phyloP scores from a whole-genome alignment of 2,113 vertebrate genomes.

The Psophia crepitans region DNA sequence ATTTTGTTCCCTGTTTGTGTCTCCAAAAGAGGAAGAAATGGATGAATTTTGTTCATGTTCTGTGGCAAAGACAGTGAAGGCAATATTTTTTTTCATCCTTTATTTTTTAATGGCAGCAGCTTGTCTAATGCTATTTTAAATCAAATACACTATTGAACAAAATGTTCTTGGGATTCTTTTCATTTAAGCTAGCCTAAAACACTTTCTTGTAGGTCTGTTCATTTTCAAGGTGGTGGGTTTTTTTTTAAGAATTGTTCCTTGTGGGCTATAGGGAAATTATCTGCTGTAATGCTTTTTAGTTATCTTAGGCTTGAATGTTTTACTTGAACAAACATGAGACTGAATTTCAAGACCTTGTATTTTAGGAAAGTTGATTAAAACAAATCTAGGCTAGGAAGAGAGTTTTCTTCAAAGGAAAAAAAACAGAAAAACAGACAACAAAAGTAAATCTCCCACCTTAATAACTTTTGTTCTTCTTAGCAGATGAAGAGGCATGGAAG shows the following conservation, averaged over 20 bases:
- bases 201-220: not conserved
- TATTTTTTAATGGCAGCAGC: not conserved
- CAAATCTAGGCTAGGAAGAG: not conserved
- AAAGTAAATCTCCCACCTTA: not conserved
- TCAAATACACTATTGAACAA: not conserved
- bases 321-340: not conserved
- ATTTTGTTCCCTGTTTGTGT: not conserved
- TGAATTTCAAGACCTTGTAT: not conserved
- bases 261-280: not conserved
- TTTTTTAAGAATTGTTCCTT: not conserved
- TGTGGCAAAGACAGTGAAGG: not conserved
- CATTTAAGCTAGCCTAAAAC: not conserved
- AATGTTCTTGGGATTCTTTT: not conserved
- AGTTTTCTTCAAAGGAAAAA: not conserved
- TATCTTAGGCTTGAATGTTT: not conserved
- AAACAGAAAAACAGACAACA: not conserved
- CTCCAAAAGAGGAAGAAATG: not conserved
- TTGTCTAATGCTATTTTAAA: slow-evolving; percentile 12
- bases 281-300: not conserved
- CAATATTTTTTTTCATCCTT: not conserved
- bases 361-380: not conserved
- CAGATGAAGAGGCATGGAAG: not conserved
- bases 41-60: not conserved
- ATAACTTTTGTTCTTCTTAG: not conserved
- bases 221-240: not conserved